phyloP scores from a whole-genome alignment of 1,140 invertebrate species.

The Drosophila bipectinata region DNA sequence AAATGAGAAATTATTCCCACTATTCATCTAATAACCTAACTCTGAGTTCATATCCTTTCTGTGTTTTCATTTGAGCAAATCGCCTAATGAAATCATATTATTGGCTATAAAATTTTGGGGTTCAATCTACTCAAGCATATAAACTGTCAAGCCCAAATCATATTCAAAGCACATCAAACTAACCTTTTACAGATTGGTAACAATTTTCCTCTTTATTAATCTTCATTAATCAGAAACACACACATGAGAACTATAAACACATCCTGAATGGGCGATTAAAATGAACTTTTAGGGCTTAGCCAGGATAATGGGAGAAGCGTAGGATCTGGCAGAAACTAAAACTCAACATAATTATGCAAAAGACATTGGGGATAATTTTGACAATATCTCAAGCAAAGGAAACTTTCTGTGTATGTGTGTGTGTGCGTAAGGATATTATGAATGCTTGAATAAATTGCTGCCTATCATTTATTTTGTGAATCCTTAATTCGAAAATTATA shows the following conservation, averaged over 20 bases:
- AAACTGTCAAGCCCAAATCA: conserved; percentile 52
- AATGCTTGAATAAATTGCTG: conserved; percentile 69
- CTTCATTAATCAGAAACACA: conserved; percentile 69
- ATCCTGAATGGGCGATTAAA: conserved; percentile 54
- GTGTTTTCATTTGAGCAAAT: conserved; percentile 23
- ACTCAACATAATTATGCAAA: conserved; percentile 57
- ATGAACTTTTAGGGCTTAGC: conserved; percentile 48
- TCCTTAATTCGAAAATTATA: conserved; percentile 59
- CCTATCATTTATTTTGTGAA: conserved; percentile 58
- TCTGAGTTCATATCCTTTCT: not conserved
- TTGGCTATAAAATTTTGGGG: conserved; percentile 21
- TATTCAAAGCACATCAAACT: conserved; percentile 36
- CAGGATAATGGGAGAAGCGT: conserved; percentile 15
- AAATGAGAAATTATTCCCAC: conserved; percentile 28
- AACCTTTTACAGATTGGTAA: conserved; percentile 49
- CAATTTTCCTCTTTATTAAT: conserved; percentile 71
- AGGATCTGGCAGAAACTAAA: conserved; percentile 24
- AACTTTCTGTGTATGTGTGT: conserved; percentile 22
- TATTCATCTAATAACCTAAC: not conserved
- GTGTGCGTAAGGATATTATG: conserved; percentile 47
- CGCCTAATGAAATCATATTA: conserved; percentile 51
- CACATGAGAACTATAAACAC: conserved; percentile 52
- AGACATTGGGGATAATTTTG: conserved; percentile 49
- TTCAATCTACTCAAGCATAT: conserved; percentile 50
- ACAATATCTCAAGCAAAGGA: conserved; percentile 54